Evolutionary conservation across 2,113 vertebrate genomes (phyloP), one percentile per base, ranked within the genome.

Genomic region (Peromyscus maniculatus): DNA sequence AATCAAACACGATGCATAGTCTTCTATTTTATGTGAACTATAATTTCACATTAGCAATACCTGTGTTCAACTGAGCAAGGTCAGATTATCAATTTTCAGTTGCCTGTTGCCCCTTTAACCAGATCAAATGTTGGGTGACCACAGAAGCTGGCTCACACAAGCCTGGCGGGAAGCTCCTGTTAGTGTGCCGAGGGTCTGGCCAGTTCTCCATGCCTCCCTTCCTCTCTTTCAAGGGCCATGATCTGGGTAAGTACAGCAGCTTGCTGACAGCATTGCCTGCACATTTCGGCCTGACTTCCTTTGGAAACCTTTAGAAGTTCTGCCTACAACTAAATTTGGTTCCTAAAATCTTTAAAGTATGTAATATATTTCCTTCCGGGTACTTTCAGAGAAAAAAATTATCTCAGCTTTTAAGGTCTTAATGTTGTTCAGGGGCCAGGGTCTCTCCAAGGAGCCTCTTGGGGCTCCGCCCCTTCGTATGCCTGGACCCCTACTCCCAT

Each of bases 301-400:
- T 95, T 91, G 74, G 87, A 97, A 97, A 91, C 5, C 43, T 94
- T 92, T 49, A 95, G 67, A 79, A 79, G 39, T 64, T 95, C 78
- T 80, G 49, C n/a, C 59, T 78, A 3, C 43, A 89, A 72, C 49
- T 84, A 84, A 97, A 62, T 93, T 93, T 88, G 55, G 49, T 91
- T 22, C 46, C 39, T 66, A 77, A 79, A 96, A 46, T 77, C 3
- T 22, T 36, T 52, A 62, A 93, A 79, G 43, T 67, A 62, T 10
- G 33, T 67, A 82, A 52, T 26, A 64, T 95, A 71, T 89, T 91
- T 91, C 83, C 57, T 31, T 89, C 66, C 67, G 74, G n/a, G 39
- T 5, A 52, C 59, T 90, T 95, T 17, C 71, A 86, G 87, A 82
- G 7, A 31, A 17, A 36, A 69, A 92, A 80, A 93, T 69, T n/a